Percentiles rank a stretch among this genome's conserved stretches.
These are phyloP conservation scores for Dendropsophus ebraccatus DNA, from an alignment of 2,113 vertebrate genomes.

Conservation along the genomic window DNA sequence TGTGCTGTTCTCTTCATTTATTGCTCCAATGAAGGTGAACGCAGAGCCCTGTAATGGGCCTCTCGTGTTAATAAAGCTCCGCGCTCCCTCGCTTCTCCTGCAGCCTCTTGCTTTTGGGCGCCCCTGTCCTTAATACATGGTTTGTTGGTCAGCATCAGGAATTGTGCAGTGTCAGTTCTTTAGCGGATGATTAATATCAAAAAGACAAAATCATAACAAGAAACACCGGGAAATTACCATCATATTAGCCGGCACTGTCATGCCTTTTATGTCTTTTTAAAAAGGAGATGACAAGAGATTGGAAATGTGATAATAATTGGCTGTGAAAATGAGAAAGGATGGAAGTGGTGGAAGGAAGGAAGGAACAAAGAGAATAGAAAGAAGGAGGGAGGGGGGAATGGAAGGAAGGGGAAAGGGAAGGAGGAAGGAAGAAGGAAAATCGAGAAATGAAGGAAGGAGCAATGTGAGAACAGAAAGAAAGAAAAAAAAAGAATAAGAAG, in stretches of 20 bases:
- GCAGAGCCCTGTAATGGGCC: constrained; percentile 96
- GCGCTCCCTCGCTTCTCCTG: constrained; percentile 77
- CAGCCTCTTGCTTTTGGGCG: constrained; percentile 89
- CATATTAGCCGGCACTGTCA: constrained; percentile 82
- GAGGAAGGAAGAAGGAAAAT: not conserved
- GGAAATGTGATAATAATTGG: constrained; percentile 79
- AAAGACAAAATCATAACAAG: constrained; percentile 96
- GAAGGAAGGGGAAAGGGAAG: not conserved
- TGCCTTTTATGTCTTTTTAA: constrained; percentile 73
- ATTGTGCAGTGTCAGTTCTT: constrained; percentile 98
- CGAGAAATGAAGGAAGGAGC: not conserved
- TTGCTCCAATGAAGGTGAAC: constrained; percentile 99
- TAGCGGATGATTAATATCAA: constrained; percentile 99
- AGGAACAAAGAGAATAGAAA: not conserved
- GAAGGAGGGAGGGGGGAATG: not conserved
- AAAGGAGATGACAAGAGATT: constrained; percentile 59
- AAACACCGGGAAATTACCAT: constrained; percentile 89
- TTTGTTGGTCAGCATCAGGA: constrained; percentile 96
- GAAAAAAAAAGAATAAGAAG: not conserved
- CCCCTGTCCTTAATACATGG: constrained; percentile 98
- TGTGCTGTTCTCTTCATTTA: constrained; percentile 96
- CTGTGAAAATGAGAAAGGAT: constrained; percentile 69
- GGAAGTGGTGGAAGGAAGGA: not conserved
- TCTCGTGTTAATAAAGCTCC: constrained; percentile 97
- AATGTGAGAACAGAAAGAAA: not conserved